Conservation (phyloP, 2,797 vertebrate species). For the Oreochromis mossambicus region DNA sequence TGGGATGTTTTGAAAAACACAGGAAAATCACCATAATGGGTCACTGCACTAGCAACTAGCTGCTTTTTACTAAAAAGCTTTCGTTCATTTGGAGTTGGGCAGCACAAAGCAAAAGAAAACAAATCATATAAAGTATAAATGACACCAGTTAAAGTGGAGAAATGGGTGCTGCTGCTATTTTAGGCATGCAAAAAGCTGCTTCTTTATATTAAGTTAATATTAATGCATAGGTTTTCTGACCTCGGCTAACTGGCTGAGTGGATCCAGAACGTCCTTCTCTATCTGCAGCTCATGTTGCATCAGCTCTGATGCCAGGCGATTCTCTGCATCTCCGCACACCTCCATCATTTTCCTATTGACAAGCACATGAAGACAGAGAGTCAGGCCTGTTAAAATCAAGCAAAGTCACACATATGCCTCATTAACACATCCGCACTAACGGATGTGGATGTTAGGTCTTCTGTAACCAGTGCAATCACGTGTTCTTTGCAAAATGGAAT, state of each 20-base stretch:
- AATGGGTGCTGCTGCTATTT: neutral
- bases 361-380: neutral
- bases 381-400: neutral
- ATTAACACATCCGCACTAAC: neutral
- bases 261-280: constrained; percentile 92
- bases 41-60: neutral
- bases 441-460: neutral
- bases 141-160: neutral
- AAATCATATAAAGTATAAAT: neutral
- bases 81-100: neutral
- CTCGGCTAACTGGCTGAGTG: constrained; percentile 90
- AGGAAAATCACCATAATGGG: neutral
- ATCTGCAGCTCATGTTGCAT: constrained; percentile 92
- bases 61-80: neutral
- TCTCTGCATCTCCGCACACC: constrained; percentile 93
- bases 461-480: neutral
- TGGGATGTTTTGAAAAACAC: neutral
- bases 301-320: constrained; percentile 88
- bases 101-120: neutral
- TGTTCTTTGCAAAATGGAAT: neutral
- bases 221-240: constrained; percentile 56
- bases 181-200: neutral
- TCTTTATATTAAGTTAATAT: neutral
- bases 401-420: neutral
- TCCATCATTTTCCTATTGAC: constrained; percentile 91